Base-by-base conservation (phyloP, 1,140 invertebrate species). In the Penaeus vannamei region DNA sequence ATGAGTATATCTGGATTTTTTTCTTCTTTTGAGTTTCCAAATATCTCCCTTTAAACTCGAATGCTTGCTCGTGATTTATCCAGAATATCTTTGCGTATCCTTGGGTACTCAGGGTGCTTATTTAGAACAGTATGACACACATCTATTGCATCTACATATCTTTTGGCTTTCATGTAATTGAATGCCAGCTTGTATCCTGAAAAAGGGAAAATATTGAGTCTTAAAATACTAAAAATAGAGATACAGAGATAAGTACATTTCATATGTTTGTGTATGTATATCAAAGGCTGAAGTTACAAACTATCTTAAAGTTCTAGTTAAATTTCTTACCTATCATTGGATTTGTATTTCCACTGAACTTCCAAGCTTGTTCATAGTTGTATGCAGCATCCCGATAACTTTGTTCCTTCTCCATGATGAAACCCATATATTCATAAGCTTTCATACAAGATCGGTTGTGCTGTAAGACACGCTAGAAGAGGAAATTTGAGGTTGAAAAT, bases 391-490 rank as follows among this genome's bases (percentile, higher is more conserved):
- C 97, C 86, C 95, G 95, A 93, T 97, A 99, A 90, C 96, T 96
- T 92, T 98, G 97, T 91, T 98, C 97, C 91, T 98, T 98, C 93
- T 99, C 98, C 77, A 96, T 95, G 90, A 99, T 95, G 90, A 95
- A 95, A 0, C 97, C 98, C 92, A 95, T 93, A 46, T 97, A 96
- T 93, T 99, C 98, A 92, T 98, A 97, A 0, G 98, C 98, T 92
- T 97, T 96, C 8, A 96, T 95, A 92, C 97, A 98, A 0, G 97
- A 97, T 92, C 96, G 97, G 92, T 99, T 99, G 92, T 98, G 96
- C 91, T 96, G 95, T 2, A 99, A 92, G 8, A 97, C 95, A 91
- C 96, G 95, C 86, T 94, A 86, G 23, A 85, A 90, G 66, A 32
- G 76, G 14, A 53, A 72, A 90, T 29, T 76, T 53, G 14, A 0